phyloP scores from a whole-genome alignment of 2,888 invertebrate species.

The Ellobium chinense region DNA sequence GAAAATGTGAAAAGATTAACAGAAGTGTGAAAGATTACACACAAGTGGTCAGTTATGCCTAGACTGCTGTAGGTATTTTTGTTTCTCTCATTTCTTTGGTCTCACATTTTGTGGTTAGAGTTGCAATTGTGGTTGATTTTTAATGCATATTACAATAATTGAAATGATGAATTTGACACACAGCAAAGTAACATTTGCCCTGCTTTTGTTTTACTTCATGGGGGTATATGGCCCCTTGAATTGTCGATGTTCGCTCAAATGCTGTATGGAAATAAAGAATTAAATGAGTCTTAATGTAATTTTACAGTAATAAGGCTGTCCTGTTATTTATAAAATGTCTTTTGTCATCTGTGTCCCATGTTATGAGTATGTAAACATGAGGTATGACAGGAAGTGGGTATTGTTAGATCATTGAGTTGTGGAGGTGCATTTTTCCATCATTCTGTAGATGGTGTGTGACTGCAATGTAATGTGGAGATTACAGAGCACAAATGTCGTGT shows the following conservation, averaged over 20 bases:
- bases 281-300: slow-evolving; percentile 34
- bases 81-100: background rate
- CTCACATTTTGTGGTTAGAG: slow-evolving; percentile 1
- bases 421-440: no score
- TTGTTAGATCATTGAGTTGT: no score
- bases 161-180: background rate
- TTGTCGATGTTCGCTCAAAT: slow-evolving; percentile 43
- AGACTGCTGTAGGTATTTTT: background rate
- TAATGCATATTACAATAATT: slow-evolving; percentile 12
- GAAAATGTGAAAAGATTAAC: background rate
- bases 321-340: no score
- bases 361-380: no score
- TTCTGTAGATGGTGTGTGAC: no score
- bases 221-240: slow-evolving; percentile 7
- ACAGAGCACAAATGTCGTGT: no score
- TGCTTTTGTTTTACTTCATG: slow-evolving; percentile 25
- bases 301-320: no score
- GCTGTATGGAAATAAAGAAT: slow-evolving; percentile 26
- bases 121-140: slow-evolving; percentile 5
- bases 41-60: background rate
- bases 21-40: background rate
- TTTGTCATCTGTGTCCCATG: no score
- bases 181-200: slow-evolving; percentile 25
- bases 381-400: no score
- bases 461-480: no score